These are phyloP conservation scores for Lophotis ruficrista DNA, from an alignment of 2,113 vertebrate species.

Conservation along the genomic window DNA sequence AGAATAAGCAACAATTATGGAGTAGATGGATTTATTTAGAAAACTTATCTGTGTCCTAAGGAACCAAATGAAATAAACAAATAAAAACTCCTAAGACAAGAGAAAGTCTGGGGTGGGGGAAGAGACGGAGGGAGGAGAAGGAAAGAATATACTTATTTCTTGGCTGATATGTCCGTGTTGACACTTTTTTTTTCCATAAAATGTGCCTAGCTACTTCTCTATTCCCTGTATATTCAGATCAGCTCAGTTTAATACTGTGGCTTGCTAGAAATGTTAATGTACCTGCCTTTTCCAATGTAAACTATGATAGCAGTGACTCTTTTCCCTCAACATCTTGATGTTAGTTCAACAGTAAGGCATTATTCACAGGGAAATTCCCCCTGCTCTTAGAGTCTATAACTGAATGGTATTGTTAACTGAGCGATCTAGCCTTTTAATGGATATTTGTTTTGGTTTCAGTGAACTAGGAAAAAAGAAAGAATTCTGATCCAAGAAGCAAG, in stretches of 20 bases:
- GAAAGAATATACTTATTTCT: constrained; percentile 8
- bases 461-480: not conserved
- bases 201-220: constrained; percentile 14
- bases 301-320: constrained; percentile 14
- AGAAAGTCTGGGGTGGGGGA: not conserved
- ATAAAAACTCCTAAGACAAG: not conserved
- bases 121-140: not conserved
- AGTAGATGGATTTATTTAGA: constrained; percentile 2
- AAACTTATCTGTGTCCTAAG: not conserved
- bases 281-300: constrained; percentile 35
- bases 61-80: not conserved
- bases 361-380: not conserved
- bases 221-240: constrained; percentile 24
- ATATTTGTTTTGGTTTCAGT: not conserved
- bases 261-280: constrained; percentile 29
- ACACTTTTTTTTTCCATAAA: constrained; percentile 31
- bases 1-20: not conserved
- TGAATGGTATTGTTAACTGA: not conserved
- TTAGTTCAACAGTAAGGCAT: not conserved
- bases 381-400: not conserved
- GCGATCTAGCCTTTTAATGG: not conserved
- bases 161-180: not conserved
- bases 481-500: not conserved
- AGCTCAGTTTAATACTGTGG: not conserved
- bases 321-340: not conserved